Base-by-base conservation (phyloP, 2,888 invertebrate species). In the Acanthoscelides obtectus region DNA sequence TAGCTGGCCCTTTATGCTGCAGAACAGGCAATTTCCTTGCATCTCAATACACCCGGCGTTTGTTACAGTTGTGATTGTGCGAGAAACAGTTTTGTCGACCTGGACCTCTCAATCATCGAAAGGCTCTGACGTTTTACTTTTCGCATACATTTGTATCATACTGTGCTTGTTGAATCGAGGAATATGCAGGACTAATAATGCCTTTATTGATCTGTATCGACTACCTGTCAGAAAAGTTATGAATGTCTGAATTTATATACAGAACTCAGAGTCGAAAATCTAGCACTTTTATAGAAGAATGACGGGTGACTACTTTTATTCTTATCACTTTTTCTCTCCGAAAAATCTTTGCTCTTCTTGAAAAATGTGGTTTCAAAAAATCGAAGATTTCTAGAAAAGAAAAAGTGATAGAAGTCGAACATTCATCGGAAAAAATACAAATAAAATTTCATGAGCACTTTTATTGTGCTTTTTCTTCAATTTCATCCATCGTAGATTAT, bases 1-100 rank as follows among this genome's bases (percentile, higher is more conserved):
- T 72, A 73, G 72, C 74, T 67, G 72, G 20, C 71, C 71, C 73
- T 74, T 73, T 73, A 71, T 74, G 66, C 73, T 71, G 45, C 67
- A 65, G 68, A 45, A 45, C 45, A 45, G 45, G 45, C 45, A 45
- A 45, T 45, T 45, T 45, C 45, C 45, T 45, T 45, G 45, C 45
- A 45, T 45, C 17, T 45, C 45, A 45, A 45, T 45, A 45, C 45
- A 45, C 12, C 45, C 45, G 45, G 45, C 45, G 45, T 45, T 45
- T 45, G 45, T 45, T 45, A 45, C 45, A 45, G 45, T 45, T 45
- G 45, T 45, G 45, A 45, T 45, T 12, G 45, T 45, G 45, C 12
- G 45, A 12, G 17, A 17, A 45, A 45, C 5, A 12, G 17, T 4
- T 45, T 45, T 45, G 45, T 45, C 45, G 45, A 12, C 45, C 45